Base-by-base conservation (phyloP, 2,888 invertebrate genomes). In the Busseola fusca region DNA sequence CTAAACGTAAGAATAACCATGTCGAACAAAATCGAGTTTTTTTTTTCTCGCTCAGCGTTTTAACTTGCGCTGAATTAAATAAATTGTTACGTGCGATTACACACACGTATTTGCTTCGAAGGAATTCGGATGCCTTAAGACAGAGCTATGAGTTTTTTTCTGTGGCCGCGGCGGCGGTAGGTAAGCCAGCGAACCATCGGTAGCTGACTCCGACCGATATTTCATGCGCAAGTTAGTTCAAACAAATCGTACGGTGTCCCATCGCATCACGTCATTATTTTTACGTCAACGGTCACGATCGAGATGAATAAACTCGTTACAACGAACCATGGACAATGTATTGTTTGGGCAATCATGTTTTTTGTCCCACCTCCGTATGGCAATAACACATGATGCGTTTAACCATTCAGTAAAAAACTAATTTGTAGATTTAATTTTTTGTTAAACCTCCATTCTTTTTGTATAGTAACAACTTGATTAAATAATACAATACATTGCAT, bases 201-300 rank as follows among this genome's bases (percentile, higher is more conserved):
- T 95, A 95, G 95, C 95, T 92, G 93, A 90, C 90, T 93, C 91
- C 89, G 86, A 86, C 83, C 89, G 88, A 90, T 89, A 92, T 93
- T 94, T 93, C 93, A 92, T 94, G 93, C 94, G 94, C 93, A 93
- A 92, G 92, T 94, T 93, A 93, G 94, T 93, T 95, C 93, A 94
- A 95, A 95, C 95, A 95, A 95, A 95, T 95, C 95, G 93, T 95
- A 94, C 93, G 94, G 91, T 93, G 95, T 95, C 95, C 87, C 90
- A 89, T 91, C 89, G 78, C 65, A 93, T 95, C 89, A 89, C 83
- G 87, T 95, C 94, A 94, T 87, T 84, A 85, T 89, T 91, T 90
- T 89, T 90, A 89, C 88, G 87, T 89, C 88, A 87, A 81, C 86
- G 91, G 80, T 84, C 88, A 87, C 87, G 84, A 80, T 81, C 84